phyloP scores from a whole-genome alignment of 1,140 invertebrate species.

The Solenopsis invicta region DNA sequence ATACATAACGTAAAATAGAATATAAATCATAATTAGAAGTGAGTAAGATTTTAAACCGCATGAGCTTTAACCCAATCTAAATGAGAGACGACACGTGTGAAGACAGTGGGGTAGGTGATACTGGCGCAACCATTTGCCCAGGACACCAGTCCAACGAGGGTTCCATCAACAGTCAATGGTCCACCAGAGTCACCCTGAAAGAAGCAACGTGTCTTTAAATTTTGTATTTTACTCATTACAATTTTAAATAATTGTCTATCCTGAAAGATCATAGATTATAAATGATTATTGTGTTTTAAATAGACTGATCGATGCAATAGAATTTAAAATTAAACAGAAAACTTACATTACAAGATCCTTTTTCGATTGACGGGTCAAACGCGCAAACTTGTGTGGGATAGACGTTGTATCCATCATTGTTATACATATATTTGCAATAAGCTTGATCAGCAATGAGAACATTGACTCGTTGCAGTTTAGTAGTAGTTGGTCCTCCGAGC shows the following conservation, averaged over 20 bases:
- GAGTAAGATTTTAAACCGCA: neutral
- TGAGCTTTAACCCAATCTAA: constrained; percentile 68
- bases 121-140: constrained; percentile 85
- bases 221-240: neutral
- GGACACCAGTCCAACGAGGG: constrained; percentile 85
- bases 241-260: neutral
- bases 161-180: constrained; percentile 85
- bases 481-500: too few relatives aligned
- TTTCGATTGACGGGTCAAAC: constrained; percentile 44
- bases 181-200: constrained; percentile 88
- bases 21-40: neutral
- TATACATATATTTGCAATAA: constrained; percentile 59
- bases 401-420: neutral
- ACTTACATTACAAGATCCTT: constrained; percentile 76
- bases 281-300: neutral
- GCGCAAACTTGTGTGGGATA: constrained; percentile 70
- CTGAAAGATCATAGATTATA: neutral
- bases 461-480: neutral
- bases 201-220: neutral
- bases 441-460: constrained; percentile 56
- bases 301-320: too few relatives aligned
- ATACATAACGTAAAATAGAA: too few relatives aligned
- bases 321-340: neutral
- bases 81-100: constrained; percentile 79
- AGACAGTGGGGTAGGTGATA: constrained; percentile 80